phyloP scores from a whole-genome alignment of 2,113 vertebrate species.

The Paramisgurnus dabryanus region DNA sequence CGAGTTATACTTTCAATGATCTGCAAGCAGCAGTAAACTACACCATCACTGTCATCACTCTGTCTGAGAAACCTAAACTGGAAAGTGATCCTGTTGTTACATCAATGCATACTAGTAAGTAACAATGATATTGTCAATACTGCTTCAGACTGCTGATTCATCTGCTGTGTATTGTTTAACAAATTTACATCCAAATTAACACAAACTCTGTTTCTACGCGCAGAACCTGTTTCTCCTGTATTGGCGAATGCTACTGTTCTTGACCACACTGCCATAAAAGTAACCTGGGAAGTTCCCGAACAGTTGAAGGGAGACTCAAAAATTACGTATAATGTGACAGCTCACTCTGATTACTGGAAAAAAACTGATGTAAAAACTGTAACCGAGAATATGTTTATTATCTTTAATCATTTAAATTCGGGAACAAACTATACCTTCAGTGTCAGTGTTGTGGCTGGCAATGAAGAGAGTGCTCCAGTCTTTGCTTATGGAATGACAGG shows the following conservation, averaged over 20 bases:
- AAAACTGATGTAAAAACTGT: fast-evolving
- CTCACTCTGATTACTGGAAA: neutral
- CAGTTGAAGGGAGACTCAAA: fast-evolving
- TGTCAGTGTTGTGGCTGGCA: neutral
- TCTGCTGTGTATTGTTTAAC: neutral
- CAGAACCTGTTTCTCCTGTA: neutral
- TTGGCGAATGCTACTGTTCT: fast-evolving
- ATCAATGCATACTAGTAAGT: slow-evolving; percentile 18
- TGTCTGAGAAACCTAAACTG: no score
- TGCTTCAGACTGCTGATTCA: neutral
- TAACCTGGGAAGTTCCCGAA: neutral
- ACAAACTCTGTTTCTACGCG: neutral
- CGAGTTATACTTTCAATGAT: no score
- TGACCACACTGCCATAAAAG: fast-evolving
- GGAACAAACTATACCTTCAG: slow-evolving; percentile 10
- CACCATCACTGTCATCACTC: no score
- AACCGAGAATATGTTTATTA: neutral
- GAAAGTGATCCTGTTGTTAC: no score
- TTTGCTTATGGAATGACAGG: neutral
- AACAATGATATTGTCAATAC: neutral
- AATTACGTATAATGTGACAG: neutral
- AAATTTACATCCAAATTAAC: neutral
- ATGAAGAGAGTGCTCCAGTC: fast-evolving
- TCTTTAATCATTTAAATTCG: fast-evolving
- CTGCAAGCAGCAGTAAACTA: no score